Base-by-base conservation (phyloP, 2,888 invertebrate genomes). In the Steinernema hermaphroditum region DNA sequence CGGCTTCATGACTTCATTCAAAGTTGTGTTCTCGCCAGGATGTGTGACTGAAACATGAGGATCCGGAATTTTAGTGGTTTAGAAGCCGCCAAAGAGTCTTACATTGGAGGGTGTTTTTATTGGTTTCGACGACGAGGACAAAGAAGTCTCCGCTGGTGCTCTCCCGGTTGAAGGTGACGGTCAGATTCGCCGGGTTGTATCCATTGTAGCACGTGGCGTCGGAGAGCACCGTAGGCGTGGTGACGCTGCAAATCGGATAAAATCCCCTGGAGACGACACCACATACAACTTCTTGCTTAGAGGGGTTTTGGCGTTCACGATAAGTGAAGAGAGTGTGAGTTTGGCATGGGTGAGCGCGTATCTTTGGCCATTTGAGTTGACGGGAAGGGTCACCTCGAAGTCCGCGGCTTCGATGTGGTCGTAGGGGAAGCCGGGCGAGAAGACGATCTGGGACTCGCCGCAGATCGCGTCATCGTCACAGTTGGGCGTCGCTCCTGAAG, bases 351-450 rank as follows among this genome's bases (percentile, higher is more conserved):
- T 22, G 27, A 27, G 4, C 27, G 27, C 22, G 6, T 27, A 54
- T 14, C 54, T 14, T 4, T 54, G 27, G 27, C 24, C 54, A 6
- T 54, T 54, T 4, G 6, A 8, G 54, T 54, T 54, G n/a, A 54
- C 54, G 2, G 22, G 9, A 6, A 54, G 6, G n/a, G 6, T 6
- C 4, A 16, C 46, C 46, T 19, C 46, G n/a, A 4, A 16, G 54
- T 16, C 27, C 2, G 14, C 27, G 22, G 16, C 12, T 6, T 6
- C 24, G 12, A 22, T 12, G 46, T n/a, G 22, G 54, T 24, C 16
- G 54, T 54, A 54, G 27, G 54, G 54, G 27, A 54, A 54, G 2
- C 54, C 54, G 6, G 27, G 54, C 2, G 54, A 54, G 27, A 54
- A 54, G 27, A 54, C 14, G 24, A 54, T 54, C 27, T 54, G 54